Conservation (phyloP, 2,888 invertebrate species). For the Cosmorhoe ocellata region DNA sequence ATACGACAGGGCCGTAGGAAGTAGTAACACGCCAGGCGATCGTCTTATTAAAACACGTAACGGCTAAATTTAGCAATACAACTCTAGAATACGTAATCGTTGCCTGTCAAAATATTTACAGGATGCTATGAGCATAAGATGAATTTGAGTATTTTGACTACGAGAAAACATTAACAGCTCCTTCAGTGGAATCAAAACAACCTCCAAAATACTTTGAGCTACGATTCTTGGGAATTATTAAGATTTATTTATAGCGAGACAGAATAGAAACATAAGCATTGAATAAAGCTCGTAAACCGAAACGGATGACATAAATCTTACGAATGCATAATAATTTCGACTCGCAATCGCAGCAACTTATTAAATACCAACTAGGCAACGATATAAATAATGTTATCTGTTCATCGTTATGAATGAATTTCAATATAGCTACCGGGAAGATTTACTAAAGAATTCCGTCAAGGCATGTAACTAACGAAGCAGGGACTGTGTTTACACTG, state of each 20-base stretch:
- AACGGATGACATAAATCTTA: constrained; percentile 61
- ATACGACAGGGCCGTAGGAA: constrained; percentile 41
- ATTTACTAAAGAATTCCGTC: constrained; percentile 9
- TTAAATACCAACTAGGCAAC: constrained; percentile 34
- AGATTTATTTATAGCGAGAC: constrained; percentile 30
- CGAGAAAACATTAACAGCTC: constrained; percentile 40
- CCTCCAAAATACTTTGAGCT: constrained; percentile 25
- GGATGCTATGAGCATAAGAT: constrained; percentile 40
- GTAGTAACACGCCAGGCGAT: constrained; percentile 31
- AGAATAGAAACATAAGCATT: constrained; percentile 47
- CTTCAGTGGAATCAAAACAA: constrained; percentile 37
- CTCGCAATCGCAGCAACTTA: constrained; percentile 33
- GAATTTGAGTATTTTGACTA: constrained; percentile 40
- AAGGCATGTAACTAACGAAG: constrained; percentile 11
- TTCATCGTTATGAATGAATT: constrained; percentile 18
- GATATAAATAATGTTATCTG: constrained; percentile 29
- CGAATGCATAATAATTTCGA: constrained; percentile 42
- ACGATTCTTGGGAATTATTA: constrained; percentile 29
- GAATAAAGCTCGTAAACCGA: constrained; percentile 50
- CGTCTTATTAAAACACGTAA: constrained; percentile 32
- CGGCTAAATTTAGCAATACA: constrained; percentile 43
- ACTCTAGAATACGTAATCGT: constrained; percentile 42
- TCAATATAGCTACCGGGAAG: constrained; percentile 20
- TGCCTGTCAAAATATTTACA: constrained; percentile 43
- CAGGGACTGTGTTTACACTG: constrained; percentile 13